phyloP scores from a whole-genome alignment of 64 coral and sea anemone species.

The Orbicella faveolata region DNA sequence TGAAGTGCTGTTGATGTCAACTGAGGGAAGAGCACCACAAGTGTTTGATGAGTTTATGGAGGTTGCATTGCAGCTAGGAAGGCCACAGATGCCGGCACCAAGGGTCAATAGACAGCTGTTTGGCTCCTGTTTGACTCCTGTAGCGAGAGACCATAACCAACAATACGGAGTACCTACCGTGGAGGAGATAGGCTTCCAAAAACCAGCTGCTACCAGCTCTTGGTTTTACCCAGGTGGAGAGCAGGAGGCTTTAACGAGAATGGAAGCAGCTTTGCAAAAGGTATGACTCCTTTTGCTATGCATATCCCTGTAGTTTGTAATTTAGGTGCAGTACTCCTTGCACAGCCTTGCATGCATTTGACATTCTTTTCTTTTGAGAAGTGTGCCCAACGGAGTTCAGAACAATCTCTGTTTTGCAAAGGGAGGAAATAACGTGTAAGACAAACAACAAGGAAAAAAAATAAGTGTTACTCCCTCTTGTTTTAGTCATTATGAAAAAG shows the following conservation, averaged over 20 bases:
- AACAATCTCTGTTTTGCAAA: no score
- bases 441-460: no score
- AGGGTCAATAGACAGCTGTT: constrained; percentile 22
- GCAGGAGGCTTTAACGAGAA: constrained; percentile 37
- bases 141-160: constrained; percentile 29
- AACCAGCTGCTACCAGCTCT: not conserved
- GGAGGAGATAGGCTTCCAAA: constrained; percentile 11
- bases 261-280: constrained; percentile 30
- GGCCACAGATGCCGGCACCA: constrained; percentile 2
- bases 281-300: not conserved
- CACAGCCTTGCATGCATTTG: no score
- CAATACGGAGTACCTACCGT: constrained; percentile 25
- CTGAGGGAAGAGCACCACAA: not conserved
- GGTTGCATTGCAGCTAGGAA: not conserved
- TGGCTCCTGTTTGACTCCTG: constrained; percentile 38
- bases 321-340: no score
- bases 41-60: constrained; percentile 35
- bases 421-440: no score
- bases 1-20: not conserved
- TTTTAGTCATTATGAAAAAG: no score
- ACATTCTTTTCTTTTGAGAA: no score
- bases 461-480: no score
- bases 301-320: not conserved
- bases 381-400: no score
- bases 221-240: constrained; percentile 44